Percentiles rank a stretch among this genome's conserved stretches.
Evolutionary conservation across 2,797 vertebrate genomes (phyloP).

Genomic region (Neosilurus mollespiculum): DNA sequence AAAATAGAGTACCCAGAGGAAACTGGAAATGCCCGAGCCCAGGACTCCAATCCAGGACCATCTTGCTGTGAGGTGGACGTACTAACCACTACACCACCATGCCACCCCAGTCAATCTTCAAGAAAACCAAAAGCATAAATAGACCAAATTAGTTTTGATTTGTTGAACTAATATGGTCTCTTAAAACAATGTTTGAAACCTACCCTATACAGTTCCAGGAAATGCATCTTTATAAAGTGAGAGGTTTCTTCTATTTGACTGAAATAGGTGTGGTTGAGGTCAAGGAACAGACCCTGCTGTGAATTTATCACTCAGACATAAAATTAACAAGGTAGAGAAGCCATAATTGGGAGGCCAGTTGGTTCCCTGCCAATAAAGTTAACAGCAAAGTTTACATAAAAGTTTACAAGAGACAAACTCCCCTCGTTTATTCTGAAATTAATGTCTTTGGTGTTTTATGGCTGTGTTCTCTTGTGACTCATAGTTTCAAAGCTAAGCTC

Average conservation of each 20-base stretch:
- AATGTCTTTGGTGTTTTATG: constrained; percentile 53
- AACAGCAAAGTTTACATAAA: constrained; percentile 74
- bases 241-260: constrained; percentile 26
- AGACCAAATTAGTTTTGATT: constrained; percentile 9
- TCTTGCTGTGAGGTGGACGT: too few species aligned
- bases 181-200: constrained; percentile 3
- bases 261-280: constrained; percentile 48
- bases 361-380: constrained; percentile 81
- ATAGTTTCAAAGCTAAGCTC: constrained; percentile 48
- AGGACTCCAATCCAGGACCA: too few species aligned
- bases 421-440: constrained; percentile 60
- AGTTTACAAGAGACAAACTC: constrained; percentile 61
- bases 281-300: constrained; percentile 66
- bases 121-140: background rate
- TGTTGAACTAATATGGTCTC: constrained; percentile 19
- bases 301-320: constrained; percentile 82
- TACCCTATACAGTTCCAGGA: background rate
- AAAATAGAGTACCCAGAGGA: too few species aligned
- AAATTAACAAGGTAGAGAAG: constrained; percentile 81
- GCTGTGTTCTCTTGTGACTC: constrained; percentile 43
- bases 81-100: too few species aligned
- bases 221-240: constrained; percentile 22
- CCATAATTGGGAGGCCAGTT: constrained; percentile 73
- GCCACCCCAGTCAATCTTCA: background rate
- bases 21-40: too few species aligned